A percentile compares a stretch with the other conserved stretches of the same genome.
Evolutionary conservation across 2,888 invertebrate genomes (phyloP).

Genomic region (Temnothorax rugatulus): DNA sequence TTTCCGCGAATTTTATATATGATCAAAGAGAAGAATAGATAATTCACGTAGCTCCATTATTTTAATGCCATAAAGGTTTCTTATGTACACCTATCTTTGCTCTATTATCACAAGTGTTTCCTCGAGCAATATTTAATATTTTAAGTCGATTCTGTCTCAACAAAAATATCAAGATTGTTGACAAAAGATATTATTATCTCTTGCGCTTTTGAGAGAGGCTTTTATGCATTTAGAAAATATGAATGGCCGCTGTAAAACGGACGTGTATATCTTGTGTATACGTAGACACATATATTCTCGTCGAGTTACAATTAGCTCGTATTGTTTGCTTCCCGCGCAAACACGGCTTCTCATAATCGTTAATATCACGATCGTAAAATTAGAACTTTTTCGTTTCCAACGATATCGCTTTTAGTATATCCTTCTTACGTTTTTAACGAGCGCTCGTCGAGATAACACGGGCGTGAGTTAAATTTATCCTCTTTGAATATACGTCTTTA

Average conservation of each 20-base stretch:
- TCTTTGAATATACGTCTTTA: not conserved
- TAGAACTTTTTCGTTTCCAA: conserved; percentile 11
- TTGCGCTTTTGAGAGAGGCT: not conserved
- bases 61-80: not conserved
- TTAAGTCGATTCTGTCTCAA: not conserved
- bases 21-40: not conserved
- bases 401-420: not conserved
- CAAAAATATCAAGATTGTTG: not conserved
- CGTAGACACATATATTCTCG: not conserved
- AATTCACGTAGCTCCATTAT: not conserved
- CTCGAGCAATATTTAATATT: too few species aligned
- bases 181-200: not conserved
- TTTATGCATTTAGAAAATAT: conserved; percentile 1
- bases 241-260: not conserved
- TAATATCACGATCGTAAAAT: conserved; percentile 45
- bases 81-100: not conserved
- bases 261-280: not conserved
- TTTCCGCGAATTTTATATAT: conserved; percentile 7
- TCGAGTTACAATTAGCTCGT: conserved; percentile 1
- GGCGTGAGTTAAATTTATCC: not conserved
- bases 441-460: not conserved
- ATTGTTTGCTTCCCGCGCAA: not conserved
- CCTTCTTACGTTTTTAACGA: conserved; percentile 1
- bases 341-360: conserved; percentile 35
- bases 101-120: not conserved